Percentiles rank a stretch among this genome's conserved stretches.
phyloP scores from a whole-genome alignment of 2,797 vertebrate species.

The Intellagama lesueurii region DNA sequence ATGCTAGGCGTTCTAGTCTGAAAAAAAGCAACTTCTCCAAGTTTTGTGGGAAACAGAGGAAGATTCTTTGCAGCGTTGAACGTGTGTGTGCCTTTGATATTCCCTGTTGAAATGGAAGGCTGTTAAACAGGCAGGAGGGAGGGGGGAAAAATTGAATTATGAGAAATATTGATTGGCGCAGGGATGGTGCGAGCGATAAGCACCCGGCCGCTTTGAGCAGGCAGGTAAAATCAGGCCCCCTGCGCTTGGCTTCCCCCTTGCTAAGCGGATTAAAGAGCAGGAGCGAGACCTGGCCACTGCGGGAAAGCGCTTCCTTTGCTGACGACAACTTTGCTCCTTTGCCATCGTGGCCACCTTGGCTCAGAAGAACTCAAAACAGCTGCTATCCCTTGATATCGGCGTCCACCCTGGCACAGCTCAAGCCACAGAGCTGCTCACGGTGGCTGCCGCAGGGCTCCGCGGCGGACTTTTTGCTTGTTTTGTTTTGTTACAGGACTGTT shows the following conservation, averaged over 20 bases:
- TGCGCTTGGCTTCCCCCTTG: not conserved
- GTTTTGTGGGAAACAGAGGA: too few relatives aligned
- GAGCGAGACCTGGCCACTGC: not conserved
- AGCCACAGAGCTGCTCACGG: too few relatives aligned
- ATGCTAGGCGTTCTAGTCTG: too few relatives aligned
- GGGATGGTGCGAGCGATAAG: conserved; percentile 31
- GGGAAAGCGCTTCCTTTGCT: conserved; percentile 4
- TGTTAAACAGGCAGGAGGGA: not conserved
- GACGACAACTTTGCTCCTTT: not conserved
- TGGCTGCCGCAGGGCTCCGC: too few relatives aligned
- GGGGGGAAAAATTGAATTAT: conserved; percentile 27
- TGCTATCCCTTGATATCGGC: too few relatives aligned
- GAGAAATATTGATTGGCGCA: conserved; percentile 40
- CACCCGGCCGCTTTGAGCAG: not conserved
- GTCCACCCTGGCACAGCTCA: too few relatives aligned
- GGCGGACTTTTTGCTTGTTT: too few relatives aligned
- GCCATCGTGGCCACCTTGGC: not conserved
- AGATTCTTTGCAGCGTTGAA: not conserved
- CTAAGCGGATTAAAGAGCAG: conserved; percentile 35
- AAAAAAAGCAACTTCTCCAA: too few relatives aligned
- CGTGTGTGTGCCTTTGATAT: not conserved
- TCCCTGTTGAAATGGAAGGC: not conserved
- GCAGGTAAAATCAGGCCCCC: not conserved
- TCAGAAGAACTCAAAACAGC: too few relatives aligned
- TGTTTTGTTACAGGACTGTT: too few relatives aligned